Conservation (phyloP, 2,888 invertebrate genomes). For the Drosophila nr. perissopoda region DNA sequence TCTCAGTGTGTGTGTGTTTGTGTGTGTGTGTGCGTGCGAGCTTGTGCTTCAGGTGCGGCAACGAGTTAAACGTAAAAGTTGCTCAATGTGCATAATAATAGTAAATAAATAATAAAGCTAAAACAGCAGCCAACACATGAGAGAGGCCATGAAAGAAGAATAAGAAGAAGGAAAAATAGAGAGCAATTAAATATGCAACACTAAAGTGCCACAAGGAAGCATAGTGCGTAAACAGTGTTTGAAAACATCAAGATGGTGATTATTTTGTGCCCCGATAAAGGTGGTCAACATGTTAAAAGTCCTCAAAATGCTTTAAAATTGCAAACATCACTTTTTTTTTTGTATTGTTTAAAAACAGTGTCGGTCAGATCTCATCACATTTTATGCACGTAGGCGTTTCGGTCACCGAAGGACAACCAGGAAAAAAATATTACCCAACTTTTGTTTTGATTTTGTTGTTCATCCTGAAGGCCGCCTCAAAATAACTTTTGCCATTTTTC, state of each 20-base stretch:
- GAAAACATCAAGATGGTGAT: constrained; percentile 11
- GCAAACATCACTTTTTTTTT: constrained; percentile 1
- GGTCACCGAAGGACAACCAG: constrained; percentile 39
- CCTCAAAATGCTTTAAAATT: constrained; percentile 21
- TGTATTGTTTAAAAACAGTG: background rate
- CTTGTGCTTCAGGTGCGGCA: constrained; percentile 64
- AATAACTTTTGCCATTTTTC: constrained; percentile 34
- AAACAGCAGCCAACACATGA: constrained; percentile 15
- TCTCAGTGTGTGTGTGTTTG: constrained; percentile 13
- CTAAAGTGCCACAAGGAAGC: constrained; percentile 20
- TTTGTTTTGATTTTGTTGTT: constrained; percentile 50
- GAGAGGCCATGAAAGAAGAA: constrained; percentile 11
- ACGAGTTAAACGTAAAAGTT: constrained; percentile 66
- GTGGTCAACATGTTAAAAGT: constrained; percentile 17
- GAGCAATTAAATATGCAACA: constrained; percentile 39
- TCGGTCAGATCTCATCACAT: constrained; percentile 13
- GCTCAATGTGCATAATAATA: constrained; percentile 56
- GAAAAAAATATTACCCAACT: constrained; percentile 43
- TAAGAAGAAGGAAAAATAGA: constrained; percentile 13
- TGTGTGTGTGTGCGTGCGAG: constrained; percentile 20
- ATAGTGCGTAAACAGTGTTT: constrained; percentile 40
- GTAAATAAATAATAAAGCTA: constrained; percentile 63
- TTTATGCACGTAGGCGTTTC: constrained; percentile 33
- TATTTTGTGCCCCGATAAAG: constrained; percentile 5
- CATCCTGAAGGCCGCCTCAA: constrained; percentile 40